Evolutionary conservation across 2,113 vertebrate species (phyloP).

Genomic region (Phaetusa simplex): DNA sequence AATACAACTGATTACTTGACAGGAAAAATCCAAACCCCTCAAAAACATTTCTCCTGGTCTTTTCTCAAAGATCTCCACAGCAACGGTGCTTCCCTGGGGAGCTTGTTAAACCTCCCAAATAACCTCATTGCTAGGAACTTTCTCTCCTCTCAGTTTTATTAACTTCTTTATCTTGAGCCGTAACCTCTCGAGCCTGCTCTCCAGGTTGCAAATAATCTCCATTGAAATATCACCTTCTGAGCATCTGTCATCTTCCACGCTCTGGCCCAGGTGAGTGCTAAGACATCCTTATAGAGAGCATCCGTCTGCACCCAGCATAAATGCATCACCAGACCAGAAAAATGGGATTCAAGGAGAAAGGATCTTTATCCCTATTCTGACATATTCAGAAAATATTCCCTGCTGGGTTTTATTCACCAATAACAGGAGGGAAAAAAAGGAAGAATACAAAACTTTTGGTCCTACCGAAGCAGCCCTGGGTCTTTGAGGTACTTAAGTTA

Average conservation of each 20-base stretch:
- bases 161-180: not conserved
- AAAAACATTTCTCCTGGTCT: not conserved
- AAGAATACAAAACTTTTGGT: not conserved
- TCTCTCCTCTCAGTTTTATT: not conserved
- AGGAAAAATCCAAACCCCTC: not conserved
- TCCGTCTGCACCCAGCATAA: not conserved
- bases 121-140: not conserved
- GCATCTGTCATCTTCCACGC: not conserved
- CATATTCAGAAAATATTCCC: not conserved
- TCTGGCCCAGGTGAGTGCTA: not conserved
- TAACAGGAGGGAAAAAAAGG: not conserved
- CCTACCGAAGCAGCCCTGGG: not conserved
- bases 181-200: not conserved
- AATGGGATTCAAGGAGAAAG: not conserved
- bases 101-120: conserved; percentile 19
- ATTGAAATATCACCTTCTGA: not conserved
- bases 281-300: not conserved
- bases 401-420: not conserved
- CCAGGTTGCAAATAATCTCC: not conserved
- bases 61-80: not conserved
- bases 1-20: not conserved
- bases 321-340: not conserved
- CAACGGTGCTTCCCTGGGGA: not conserved
- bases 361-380: not conserved
- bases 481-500: not conserved